These are phyloP conservation scores for Sphaerodactylus townsendi DNA, from an alignment of 2,113 vertebrate genomes.

Conservation along the genomic window DNA sequence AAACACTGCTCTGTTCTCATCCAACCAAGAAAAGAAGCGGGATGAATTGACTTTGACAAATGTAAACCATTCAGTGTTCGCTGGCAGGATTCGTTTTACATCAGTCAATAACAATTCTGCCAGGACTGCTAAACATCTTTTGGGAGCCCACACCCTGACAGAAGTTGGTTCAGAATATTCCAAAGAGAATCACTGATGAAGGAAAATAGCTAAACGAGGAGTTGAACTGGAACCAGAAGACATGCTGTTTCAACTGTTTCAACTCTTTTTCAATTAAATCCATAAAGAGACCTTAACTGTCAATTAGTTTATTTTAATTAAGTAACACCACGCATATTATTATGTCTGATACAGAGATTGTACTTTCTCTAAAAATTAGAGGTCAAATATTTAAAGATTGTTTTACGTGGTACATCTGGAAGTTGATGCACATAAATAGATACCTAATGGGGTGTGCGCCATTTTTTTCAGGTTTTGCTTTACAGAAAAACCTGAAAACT, in stretches of 20 bases:
- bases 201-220: slow-evolving; percentile 3
- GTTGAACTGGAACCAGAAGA: slow-evolving; percentile 14
- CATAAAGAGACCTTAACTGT: background rate
- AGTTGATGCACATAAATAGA: background rate
- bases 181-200: slow-evolving; percentile 22
- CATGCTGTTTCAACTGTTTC: slow-evolving; percentile 30
- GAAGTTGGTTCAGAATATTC: slow-evolving; percentile 33
- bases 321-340: background rate
- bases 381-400: background rate
- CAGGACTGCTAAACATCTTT: slow-evolving; percentile 53
- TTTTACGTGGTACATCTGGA: background rate
- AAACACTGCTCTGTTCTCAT: slow-evolving; percentile 34
- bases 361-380: background rate
- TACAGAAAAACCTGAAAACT: too few species aligned
- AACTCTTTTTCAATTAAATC: slow-evolving; percentile 19
- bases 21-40: slow-evolving; percentile 41
- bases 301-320: background rate
- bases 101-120: slow-evolving; percentile 51
- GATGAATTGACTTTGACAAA: slow-evolving; percentile 62
- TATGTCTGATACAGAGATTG: background rate
- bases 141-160: slow-evolving; percentile 34
- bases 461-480: too few species aligned
- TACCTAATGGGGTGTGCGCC: too few species aligned
- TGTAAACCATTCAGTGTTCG: slow-evolving; percentile 51
- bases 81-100: slow-evolving; percentile 60